phyloP scores from a whole-genome alignment of 2,113 vertebrate species.

The Scytalopus superciliaris region DNA sequence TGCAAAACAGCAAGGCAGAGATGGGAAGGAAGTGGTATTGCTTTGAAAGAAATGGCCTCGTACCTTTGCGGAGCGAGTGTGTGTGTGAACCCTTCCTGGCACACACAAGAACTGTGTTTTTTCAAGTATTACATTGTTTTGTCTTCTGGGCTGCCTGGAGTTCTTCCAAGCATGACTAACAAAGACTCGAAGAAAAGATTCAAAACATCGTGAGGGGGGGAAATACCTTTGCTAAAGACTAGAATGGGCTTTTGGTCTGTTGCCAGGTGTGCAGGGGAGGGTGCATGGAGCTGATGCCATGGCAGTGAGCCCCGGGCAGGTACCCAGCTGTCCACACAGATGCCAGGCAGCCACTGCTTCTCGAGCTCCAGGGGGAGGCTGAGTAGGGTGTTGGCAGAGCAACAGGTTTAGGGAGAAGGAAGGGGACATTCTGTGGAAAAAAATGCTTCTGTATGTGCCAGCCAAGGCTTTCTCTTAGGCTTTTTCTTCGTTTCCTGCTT shows the following conservation, averaged over 20 bases:
- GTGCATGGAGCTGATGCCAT: fast-evolving
- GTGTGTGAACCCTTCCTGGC: neutral
- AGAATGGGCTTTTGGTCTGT: constrained; percentile 21
- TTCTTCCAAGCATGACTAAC: constrained; percentile 57
- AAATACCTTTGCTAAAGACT: constrained; percentile 8
- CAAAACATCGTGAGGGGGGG: neutral
- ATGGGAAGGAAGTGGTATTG: neutral
- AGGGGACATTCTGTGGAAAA: neutral
- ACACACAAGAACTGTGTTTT: neutral
- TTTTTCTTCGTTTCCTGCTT: neutral
- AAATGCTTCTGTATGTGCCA: fast-evolving
- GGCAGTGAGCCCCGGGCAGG: fast-evolving
- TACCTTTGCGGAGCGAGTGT: neutral
- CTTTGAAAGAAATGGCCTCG: neutral
- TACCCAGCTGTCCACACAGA: neutral
- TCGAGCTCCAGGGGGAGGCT: fast-evolving
- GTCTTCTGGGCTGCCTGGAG: constrained; percentile 58
- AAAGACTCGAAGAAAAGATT: constrained; percentile 59
- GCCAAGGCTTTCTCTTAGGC: neutral
- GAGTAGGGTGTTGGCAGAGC: neutral
- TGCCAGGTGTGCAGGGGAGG: neutral
- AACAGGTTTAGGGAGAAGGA: neutral
- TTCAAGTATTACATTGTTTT: constrained; percentile 48
- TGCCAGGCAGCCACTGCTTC: neutral
- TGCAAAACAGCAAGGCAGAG: neutral